These are phyloP conservation scores for Phymastichus coffea DNA, from an alignment of 1,140 invertebrate genomes.

Conservation along the genomic window DNA sequence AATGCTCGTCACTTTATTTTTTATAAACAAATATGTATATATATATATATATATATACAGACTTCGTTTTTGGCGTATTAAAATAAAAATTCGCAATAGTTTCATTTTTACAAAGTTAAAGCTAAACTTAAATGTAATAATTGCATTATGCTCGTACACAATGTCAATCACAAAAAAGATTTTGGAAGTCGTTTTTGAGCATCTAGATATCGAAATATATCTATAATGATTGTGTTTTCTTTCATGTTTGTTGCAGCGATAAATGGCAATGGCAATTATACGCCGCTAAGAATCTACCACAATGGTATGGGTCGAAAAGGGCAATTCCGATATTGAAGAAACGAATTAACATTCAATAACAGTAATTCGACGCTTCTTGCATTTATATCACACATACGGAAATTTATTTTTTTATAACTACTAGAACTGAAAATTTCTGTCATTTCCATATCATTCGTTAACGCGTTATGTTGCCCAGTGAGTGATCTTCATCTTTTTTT, in stretches of 20 bases:
- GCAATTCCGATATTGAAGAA: slow-evolving; percentile 73
- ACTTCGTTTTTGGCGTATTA: no score
- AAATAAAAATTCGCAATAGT: no score
- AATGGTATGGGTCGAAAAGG: slow-evolving; percentile 74
- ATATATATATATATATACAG: no score
- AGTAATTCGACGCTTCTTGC: neutral
- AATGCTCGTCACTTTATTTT: no score
- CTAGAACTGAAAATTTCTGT: neutral
- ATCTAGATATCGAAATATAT: slow-evolving; percentile 12
- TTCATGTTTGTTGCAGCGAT: slow-evolving; percentile 57
- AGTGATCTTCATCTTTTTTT: no score
- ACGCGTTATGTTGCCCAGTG: slow-evolving; percentile 8
- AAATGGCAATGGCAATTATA: slow-evolving; percentile 73
- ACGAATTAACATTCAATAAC: neutral
- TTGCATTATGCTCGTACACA: neutral
- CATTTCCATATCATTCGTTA: slow-evolving; percentile 1
- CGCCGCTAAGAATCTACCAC: slow-evolving; percentile 75
- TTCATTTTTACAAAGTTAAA: no score
- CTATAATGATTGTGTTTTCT: slow-evolving; percentile 16
- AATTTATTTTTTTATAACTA: slow-evolving; percentile 25
- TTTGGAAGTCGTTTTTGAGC: slow-evolving; percentile 1
- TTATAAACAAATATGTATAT: no score
- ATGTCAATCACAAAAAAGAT: neutral
- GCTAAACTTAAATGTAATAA: no score
- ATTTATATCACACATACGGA: slow-evolving; percentile 8